phyloP scores from a whole-genome alignment of 2,113 vertebrate genomes.

The Albula glossodonta region DNA sequence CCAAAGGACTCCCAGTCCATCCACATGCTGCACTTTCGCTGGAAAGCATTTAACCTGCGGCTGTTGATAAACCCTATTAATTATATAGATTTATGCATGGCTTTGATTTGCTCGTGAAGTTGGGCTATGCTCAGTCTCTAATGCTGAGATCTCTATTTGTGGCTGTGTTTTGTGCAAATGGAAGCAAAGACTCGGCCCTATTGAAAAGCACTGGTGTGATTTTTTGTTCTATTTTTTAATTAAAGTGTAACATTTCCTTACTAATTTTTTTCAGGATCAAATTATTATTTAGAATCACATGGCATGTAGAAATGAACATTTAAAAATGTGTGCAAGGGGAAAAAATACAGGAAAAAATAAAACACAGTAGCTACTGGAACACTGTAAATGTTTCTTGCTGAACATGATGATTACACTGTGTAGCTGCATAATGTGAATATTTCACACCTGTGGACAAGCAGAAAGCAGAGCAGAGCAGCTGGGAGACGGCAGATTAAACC shows the following conservation, averaged over 20 bases:
- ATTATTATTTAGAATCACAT: neutral
- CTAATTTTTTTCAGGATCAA: neutral
- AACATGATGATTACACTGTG: conserved; percentile 10
- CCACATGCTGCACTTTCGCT: neutral
- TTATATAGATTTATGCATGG: conserved; percentile 14
- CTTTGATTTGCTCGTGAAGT: neutral
- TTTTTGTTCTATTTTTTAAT: neutral
- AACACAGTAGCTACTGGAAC: neutral
- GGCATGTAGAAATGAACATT: neutral
- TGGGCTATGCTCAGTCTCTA: neutral
- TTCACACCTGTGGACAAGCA: conserved; percentile 23
- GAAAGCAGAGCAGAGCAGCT: conserved; percentile 13
- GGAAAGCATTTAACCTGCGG: conserved; percentile 8
- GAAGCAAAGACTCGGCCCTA: neutral
- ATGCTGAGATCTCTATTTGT: neutral
- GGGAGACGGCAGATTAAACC: conserved; percentile 15
- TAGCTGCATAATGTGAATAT: conserved; percentile 15
- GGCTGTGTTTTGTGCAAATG: neutral
- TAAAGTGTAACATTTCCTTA: neutral
- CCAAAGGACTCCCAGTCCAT: neutral
- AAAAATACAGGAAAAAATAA: neutral
- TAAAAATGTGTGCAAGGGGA: neutral
- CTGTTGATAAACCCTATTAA: conserved; percentile 9
- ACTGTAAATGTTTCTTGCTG: neutral
- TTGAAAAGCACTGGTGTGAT: no score